These are phyloP conservation scores for Alcis repandata DNA, from an alignment of 2,888 invertebrate genomes.

Conservation along the genomic window DNA sequence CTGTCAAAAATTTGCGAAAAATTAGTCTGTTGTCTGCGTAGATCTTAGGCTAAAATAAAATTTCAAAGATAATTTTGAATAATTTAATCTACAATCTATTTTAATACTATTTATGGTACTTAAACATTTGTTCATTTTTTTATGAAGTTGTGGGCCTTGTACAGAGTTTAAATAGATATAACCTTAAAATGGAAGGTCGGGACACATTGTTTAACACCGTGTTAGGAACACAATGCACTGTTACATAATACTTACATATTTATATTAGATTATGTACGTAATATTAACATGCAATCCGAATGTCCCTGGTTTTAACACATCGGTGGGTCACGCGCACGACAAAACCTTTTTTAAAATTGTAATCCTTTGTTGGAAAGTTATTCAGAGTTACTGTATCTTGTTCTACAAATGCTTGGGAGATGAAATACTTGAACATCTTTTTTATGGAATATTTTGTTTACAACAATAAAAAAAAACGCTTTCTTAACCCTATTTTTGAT, in stretches of 20 bases:
- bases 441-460: too few species aligned
- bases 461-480: too few species aligned
- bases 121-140: background rate
- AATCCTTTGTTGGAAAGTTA: background rate
- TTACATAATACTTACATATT: conserved; percentile 1
- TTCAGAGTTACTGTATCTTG: too few species aligned
- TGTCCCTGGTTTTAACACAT: conserved; percentile 23
- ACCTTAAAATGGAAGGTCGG: conserved; percentile 16
- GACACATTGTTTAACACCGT: conserved; percentile 22
- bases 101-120: conserved; percentile 13
- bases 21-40: background rate
- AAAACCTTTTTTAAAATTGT: background rate
- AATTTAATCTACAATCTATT: conserved; percentile 20
- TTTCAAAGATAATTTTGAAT: conserved; percentile 1
- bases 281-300: conserved; percentile 8
- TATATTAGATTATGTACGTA: background rate
- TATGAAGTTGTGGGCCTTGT: conserved; percentile 5
- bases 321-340: conserved; percentile 43
- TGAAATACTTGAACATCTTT: too few species aligned
- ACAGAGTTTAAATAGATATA: conserved; percentile 7
- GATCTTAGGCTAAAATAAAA: background rate
- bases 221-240: conserved; percentile 7
- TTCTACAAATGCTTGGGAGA: too few species aligned
- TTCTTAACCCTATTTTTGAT: background rate
- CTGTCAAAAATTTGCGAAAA: too few species aligned